Evolutionary conservation across 2,888 invertebrate genomes (phyloP), one percentile per base, ranked within the genome.

Genomic region (Cyclophora albipunctata): DNA sequence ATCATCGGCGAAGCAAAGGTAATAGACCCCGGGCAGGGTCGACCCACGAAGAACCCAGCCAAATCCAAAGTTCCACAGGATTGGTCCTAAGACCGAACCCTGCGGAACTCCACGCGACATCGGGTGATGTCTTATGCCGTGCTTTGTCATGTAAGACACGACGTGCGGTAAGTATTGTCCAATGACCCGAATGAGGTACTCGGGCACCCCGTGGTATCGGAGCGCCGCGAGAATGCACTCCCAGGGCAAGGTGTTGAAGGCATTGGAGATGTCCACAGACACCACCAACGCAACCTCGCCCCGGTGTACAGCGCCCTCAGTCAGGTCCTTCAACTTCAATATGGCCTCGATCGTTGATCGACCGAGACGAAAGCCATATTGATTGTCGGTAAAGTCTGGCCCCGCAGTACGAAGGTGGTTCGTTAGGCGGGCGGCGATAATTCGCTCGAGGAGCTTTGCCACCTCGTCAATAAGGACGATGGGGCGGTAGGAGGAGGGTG

Each of bases 211-310:
- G 37, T 63, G 63, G 33, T 51, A 53, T 0, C 37, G 5, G 0
- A 70, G 53, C 0, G 62, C 62, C 46, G 56, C 57, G 48, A n/a
- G 34, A 3, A 71, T 63, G 3, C 50, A 44, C 1, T 7, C 5
- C 53, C 58, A 62, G 41, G 64, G 65, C 3, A 67, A 43, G 6
- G 55, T 46, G 34, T 65, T n/a, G n/a, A n/a, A n/a, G 0, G 62
- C 61, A 40, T 65, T 64, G 42, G 54, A 4, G 37, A 37, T 37
- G 5, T 37, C 37, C 37, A 37, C 4, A 2, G 37, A 37, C 37
- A 37, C 37, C 37, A 5, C 37, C 37, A 37, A 37, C 2, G 5
- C 37, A 5, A 37, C 37, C 5, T 37, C 37, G 5, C 37, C 37
- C 37, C 37, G 37, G 37, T 37, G 4, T 37, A 37, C 37, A 37